A percentile compares a stretch with the other conserved stretches of the same genome.
phyloP scores from a whole-genome alignment of 2,888 invertebrate species.

The Dicyrtomina minuta region DNA sequence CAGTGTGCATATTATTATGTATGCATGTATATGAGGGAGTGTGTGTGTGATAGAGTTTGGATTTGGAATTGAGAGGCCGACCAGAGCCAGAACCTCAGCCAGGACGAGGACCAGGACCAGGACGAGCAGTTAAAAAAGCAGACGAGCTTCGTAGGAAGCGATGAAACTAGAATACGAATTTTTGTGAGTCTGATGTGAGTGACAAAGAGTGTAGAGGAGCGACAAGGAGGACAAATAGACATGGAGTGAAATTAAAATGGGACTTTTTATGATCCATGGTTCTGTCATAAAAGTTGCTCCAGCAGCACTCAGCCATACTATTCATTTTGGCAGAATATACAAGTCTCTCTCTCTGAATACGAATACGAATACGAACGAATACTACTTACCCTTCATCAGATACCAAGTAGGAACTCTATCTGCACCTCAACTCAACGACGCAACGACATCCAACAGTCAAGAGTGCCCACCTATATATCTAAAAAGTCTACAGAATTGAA shows the following conservation, averaged over 20 bases:
- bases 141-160: neutral
- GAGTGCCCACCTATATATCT: no score
- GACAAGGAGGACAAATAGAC: conserved; percentile 29
- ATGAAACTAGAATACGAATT: neutral
- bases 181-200: neutral
- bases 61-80: no score
- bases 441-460: no score
- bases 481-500: neutral
- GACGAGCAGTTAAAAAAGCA: neutral
- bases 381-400: no score
- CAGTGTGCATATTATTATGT: no score
- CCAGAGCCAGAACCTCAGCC: neutral
- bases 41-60: no score
- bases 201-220: conserved; percentile 5
- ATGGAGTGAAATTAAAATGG: conserved; percentile 30
- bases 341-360: no score
- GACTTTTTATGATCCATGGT: conserved; percentile 31
- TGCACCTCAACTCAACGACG: neutral
- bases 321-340: conserved; percentile 7
- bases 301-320: conserved; percentile 20
- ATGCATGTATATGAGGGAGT: no score
- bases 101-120: neutral
- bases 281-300: conserved; percentile 29
- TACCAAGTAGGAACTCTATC: no score
- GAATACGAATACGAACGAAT: no score